Conservation (phyloP, 2,113 vertebrate species). For the Corythoichthys haematopterus region DNA sequence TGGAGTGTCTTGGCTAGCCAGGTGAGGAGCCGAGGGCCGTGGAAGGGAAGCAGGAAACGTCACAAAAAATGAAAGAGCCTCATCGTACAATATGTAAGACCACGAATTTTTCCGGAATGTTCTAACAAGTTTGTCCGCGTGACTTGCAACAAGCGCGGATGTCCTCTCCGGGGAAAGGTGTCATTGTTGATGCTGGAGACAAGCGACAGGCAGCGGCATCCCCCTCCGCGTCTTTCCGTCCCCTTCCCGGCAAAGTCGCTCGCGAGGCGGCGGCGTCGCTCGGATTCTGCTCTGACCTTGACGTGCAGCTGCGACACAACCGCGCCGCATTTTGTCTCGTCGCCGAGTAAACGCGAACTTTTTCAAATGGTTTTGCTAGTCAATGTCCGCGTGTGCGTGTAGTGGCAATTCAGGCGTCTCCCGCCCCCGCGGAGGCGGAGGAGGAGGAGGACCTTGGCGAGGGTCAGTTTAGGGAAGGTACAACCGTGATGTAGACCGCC, state of each 20-base stretch:
- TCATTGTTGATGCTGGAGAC: slow-evolving; percentile 46
- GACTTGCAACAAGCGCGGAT: slow-evolving; percentile 4
- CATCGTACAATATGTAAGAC: background rate
- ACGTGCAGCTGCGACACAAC: slow-evolving; percentile 22
- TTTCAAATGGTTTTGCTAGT: background rate
- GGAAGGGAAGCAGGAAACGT: slow-evolving; percentile 37
- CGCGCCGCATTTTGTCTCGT: slow-evolving; percentile 29
- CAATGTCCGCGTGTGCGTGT: background rate
- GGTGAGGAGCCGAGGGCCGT: slow-evolving; percentile 37
- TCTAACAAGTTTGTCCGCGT: slow-evolving; percentile 18
- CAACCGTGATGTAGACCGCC: background rate
- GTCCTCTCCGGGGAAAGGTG: slow-evolving; percentile 32
- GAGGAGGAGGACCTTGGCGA: slow-evolving; percentile 27
- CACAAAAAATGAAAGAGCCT: slow-evolving; percentile 12
- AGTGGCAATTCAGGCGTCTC: slow-evolving; percentile 17
- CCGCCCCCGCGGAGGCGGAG: background rate
- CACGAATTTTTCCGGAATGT: background rate
- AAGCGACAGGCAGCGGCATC: slow-evolving; percentile 33
- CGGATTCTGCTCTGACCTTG: slow-evolving; percentile 62
- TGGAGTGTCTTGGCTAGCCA: slow-evolving; percentile 10
- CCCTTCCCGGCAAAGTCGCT: slow-evolving; percentile 24
- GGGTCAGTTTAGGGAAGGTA: slow-evolving; percentile 1
- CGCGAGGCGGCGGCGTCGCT: slow-evolving; percentile 23
- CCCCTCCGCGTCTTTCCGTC: slow-evolving; percentile 22
- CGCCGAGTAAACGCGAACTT: slow-evolving; percentile 39